Evolutionary conservation across 2,113 vertebrate species (phyloP), one percentile per base, ranked within the genome.

Genomic region (Anarhynchus alexandrinus): DNA sequence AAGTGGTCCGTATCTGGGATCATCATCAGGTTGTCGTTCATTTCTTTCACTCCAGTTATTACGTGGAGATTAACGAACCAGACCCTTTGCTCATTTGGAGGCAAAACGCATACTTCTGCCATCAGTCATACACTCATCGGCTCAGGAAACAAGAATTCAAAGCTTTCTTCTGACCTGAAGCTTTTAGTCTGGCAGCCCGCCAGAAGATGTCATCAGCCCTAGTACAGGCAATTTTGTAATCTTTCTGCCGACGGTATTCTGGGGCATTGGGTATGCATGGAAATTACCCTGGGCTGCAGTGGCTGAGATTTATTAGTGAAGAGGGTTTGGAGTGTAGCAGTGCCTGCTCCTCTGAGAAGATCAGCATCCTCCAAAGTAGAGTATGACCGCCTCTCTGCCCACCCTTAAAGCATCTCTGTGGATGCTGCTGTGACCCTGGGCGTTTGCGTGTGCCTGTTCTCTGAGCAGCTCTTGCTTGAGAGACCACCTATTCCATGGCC

Each of bases 201-300:
- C 95, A 94, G 79, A 74, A 84, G 83, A 82, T 93, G 83, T 94
- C 95, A 94, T 93, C 88, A 93, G 57, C 80, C 34, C 32, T 57
- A 64, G 65, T 49, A 47, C 45, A 88, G 61, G 77, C 86, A 78
- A 55, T 90, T 83, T 88, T 77, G 42, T 67, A 88, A 81, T 85
- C 72, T 83, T 88, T 84, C 42, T 76, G 88, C 2, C 13, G 49
- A 73, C 3, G 26, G 62, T 85, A 29, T 93, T 89, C n/a, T 91
- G 52, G 57, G n/a, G 16, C 87, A 72, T 65, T 91, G 66, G 73
- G 21, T 89, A 74, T 47, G 84, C 52, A 72, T 94, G 61, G 89
- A 84, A 71, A 78, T 91, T 36, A 85, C 70, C 59, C 23, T 71
- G 65, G 61, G 43, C 78, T 93, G 73, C 73, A 82, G 52, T 45